Base-by-base conservation (phyloP, 2,888 invertebrate species). In the Eurytoma adleriae region DNA sequence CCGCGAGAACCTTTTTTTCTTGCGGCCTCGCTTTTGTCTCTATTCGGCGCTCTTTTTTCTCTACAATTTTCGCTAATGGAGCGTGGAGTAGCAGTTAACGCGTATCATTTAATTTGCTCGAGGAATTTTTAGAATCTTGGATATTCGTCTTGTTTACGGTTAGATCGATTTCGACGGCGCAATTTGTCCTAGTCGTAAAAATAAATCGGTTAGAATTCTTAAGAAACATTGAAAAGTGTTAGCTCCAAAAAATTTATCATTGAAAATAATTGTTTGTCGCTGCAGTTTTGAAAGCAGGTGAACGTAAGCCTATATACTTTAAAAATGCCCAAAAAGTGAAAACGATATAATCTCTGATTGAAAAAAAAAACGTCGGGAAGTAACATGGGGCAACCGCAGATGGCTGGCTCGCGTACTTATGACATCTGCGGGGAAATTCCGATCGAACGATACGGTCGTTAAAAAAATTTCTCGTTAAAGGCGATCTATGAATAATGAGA, bases 371-470 rank as follows among this genome's bases (percentile, higher is more conserved):
- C 24, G 24, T 24, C 24, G 24, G 1, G 1, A 24, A 24, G 24
- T 24, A 24, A 40, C 54, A 56, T 5, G 20, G 40, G 16, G 64
- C 61, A 50, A 61, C 71, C 64, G 56, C n/a, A 18, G 5, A 2
- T 16, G 24, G 24, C 24, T 72, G 61, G 16, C 50, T 16, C 24
- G 3, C 30, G 50, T n/a, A 61, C 50, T n/a, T 24, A 50, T 61
- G 27, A 12, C 50, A 5, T 18, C 14, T 57, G 7, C 27, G 18
- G 48, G 54, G 40, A 56, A 74, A 74, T 74, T 66, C 74, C 74
- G 10, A 48, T 27, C 18, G 5, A 0, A 50, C 54, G 74, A 67
- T 20, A 56, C n/a, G 30, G 40, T 40, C 40, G 14, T 10, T 62
- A 10, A 40, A n/a, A 48, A 20, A 50, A 50, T 24, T 50, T 67